phyloP scores from a whole-genome alignment of 1,140 invertebrate genomes.

The Nylanderia fulva region DNA sequence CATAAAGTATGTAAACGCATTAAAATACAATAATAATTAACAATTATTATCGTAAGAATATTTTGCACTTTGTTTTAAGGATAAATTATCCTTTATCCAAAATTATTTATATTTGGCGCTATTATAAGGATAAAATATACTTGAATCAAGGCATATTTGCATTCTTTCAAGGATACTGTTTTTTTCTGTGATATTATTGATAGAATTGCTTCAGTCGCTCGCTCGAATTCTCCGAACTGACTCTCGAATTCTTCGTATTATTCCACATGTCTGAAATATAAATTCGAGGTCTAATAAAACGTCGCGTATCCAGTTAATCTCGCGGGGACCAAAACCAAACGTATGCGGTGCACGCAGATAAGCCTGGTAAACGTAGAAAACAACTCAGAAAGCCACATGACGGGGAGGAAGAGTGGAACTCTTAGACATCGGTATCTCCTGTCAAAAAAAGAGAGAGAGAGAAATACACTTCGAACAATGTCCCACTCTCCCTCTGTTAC shows the following conservation, averaged over 20 bases:
- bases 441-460: slow-evolving; percentile 28
- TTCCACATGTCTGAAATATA: slow-evolving; percentile 19
- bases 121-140: too few relatives aligned
- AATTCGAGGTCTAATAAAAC: slow-evolving; percentile 52
- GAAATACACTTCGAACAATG: slow-evolving; percentile 58
- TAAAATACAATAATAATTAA: too few relatives aligned
- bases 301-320: slow-evolving; percentile 53
- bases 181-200: too few relatives aligned
- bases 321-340: slow-evolving; percentile 1
- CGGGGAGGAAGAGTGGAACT: slow-evolving; percentile 45
- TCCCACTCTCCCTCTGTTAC: slow-evolving; percentile 10
- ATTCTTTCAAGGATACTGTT: too few relatives aligned
- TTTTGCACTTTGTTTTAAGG: too few relatives aligned
- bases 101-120: too few relatives aligned
- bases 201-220: not conserved
- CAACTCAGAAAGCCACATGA: slow-evolving; percentile 27
- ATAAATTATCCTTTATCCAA: too few relatives aligned
- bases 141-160: too few relatives aligned
- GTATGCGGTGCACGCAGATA: slow-evolving; percentile 45
- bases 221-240: not conserved
- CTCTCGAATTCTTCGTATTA: slow-evolving; percentile 21
- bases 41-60: too few relatives aligned
- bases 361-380: slow-evolving; percentile 58
- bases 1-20: too few relatives aligned
- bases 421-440: slow-evolving; percentile 59